Base-by-base conservation (phyloP, 2,113 vertebrate genomes). In the Cairina moschata region DNA sequence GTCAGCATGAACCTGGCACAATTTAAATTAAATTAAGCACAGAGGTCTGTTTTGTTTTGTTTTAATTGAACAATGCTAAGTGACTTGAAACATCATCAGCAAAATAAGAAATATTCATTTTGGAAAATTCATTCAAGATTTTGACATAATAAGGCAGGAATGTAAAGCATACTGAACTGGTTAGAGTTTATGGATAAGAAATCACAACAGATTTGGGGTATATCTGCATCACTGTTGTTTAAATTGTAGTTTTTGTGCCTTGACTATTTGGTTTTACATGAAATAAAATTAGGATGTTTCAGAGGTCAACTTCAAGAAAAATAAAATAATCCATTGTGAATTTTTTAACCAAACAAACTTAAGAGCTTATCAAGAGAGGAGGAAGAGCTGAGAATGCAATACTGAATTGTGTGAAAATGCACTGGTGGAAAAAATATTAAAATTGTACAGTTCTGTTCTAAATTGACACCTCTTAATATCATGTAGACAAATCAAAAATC, bases 121-220 rank as follows among this genome's bases (percentile, higher is more conserved):
- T 40, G 25, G 17, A 31, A 40, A 72, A 62, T 1, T 42, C 18
- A 48, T 55, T 82, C 7, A 75, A 72, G 28, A 69, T 31, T 69
- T n/a, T 46, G 26, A 22, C 8, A 74, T 15, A 54, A 48, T 48
- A 81, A 0, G 0, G 2, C 25, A 40, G 7, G 14, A 60, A 34
- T n/a, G 3, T n/a, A 74, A 69, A 12, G 13, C 21, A 56, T 36
- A 55, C 4, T 71, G 16, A n/a, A 3, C 10, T 31, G 12, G 76
- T 21, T 40, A 31, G 31, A 79, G 15, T 1, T 84, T 56, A 52
- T 9, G 2, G 23, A 8, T 44, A 36, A 77, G 14, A 73, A 81
- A 72, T 31, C 2, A 1, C 12, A 74, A 29, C 8, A 34, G 17
- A 72, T 82, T 31, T 81, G 17, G 11, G 11, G 5, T 72, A 66